Evolutionary conservation across 2,113 vertebrate species (phyloP).

Genomic region (Dicerorhinus sumatrensis): DNA sequence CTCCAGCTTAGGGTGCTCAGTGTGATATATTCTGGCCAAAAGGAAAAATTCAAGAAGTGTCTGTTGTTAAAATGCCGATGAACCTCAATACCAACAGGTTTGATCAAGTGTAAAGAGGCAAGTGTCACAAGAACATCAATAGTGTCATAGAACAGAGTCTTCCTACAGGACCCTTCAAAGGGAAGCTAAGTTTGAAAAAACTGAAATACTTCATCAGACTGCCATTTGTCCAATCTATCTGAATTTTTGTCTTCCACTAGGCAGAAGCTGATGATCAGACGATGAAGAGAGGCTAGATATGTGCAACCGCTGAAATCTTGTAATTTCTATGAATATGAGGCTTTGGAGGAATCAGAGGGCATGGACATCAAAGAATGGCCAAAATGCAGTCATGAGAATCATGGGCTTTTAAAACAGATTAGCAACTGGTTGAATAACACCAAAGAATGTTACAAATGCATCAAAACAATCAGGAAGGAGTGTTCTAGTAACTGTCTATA

Average conservation of each 20-base stretch:
- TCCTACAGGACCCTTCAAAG: constrained; percentile 63
- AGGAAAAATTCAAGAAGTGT: constrained; percentile 42
- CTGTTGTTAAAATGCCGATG: constrained; percentile 72
- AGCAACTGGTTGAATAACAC: not conserved
- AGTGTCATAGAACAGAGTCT: constrained; percentile 65
- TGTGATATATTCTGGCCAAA: constrained; percentile 44
- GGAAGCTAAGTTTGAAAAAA: constrained; percentile 75
- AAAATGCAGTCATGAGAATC: not conserved
- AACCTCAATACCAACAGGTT: constrained; percentile 53
- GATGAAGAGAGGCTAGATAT: constrained; percentile 5
- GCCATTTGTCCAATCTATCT: constrained; percentile 73
- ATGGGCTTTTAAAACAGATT: not conserved
- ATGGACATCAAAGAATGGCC: not conserved
- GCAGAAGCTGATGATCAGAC: constrained; percentile 64
- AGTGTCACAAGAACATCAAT: constrained; percentile 57
- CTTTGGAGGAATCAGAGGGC: not conserved
- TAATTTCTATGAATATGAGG: constrained; percentile 65
- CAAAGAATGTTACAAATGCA: not conserved
- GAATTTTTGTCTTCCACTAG: constrained; percentile 31
- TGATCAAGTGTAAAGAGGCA: constrained; percentile 71
- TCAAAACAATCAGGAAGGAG: not conserved
- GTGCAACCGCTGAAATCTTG: constrained; percentile 70
- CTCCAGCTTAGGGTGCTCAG: not conserved
- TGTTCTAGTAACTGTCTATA: not conserved
- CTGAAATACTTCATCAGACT: constrained; percentile 74